A percentile compares a stretch with the other conserved stretches of the same genome.
These are phyloP conservation scores for Pygoscelis adeliae DNA, from an alignment of 2,113 vertebrate species.

Conservation along the genomic window DNA sequence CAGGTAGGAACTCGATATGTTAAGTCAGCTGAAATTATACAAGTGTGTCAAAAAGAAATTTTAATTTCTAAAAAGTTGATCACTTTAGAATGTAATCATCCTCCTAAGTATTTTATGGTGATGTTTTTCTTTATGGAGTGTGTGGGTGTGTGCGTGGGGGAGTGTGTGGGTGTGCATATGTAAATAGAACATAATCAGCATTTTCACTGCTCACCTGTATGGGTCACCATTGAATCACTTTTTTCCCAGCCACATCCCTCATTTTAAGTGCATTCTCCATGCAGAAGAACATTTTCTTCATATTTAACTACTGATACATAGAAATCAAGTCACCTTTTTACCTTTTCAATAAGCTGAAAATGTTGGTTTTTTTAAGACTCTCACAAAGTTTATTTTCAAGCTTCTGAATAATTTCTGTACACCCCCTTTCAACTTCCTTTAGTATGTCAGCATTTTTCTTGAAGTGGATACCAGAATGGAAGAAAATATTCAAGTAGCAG, in stretches of 20 bases:
- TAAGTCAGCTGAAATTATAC: background rate
- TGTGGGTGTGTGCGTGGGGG: too few species aligned
- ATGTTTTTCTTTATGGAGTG: background rate
- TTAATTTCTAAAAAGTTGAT: background rate
- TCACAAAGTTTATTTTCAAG: background rate
- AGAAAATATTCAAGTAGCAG: background rate
- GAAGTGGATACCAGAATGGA: background rate
- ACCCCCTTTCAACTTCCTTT: background rate
- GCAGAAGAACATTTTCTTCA: background rate
- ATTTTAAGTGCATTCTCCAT: background rate
- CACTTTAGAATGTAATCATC: background rate
- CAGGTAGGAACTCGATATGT: background rate
- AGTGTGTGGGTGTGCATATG: background rate
- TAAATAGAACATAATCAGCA: background rate
- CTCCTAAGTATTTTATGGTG: rapidly evolving
- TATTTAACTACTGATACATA: background rate
- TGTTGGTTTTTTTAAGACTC: background rate
- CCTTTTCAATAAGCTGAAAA: background rate
- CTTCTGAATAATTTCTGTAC: background rate
- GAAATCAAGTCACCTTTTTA: background rate
- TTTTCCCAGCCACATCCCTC: background rate
- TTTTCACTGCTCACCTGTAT: background rate
- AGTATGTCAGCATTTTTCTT: background rate
- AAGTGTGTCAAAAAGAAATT: background rate
- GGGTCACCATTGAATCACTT: background rate